Percentiles rank a stretch among this genome's conserved stretches.
These are phyloP conservation scores for Distichodus sexfasciatus DNA, from an alignment of 2,797 vertebrate genomes.

Conservation along the genomic window DNA sequence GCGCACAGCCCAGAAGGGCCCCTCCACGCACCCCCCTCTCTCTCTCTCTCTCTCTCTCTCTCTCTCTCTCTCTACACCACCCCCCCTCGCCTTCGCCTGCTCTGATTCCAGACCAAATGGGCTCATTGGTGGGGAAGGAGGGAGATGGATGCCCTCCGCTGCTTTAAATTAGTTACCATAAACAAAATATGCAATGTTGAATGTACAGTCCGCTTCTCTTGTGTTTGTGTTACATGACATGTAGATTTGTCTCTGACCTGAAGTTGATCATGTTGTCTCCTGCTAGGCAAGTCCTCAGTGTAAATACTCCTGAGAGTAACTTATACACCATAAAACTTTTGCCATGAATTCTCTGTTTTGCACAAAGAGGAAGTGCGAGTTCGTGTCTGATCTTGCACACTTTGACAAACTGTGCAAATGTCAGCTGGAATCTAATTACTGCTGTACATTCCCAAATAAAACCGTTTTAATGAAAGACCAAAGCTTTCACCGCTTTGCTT, in stretches of 20 bases:
- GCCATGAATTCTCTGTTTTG: background rate
- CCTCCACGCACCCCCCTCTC: background rate
- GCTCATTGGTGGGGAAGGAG: background rate
- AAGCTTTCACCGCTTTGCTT: background rate
- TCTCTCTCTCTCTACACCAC: background rate
- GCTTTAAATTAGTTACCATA: background rate
- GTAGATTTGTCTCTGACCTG: background rate
- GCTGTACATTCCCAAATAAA: slow-evolving; percentile 44
- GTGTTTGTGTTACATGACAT: background rate
- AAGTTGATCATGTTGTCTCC: background rate
- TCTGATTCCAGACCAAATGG: no score
- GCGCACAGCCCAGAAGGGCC: slow-evolving; percentile 20
- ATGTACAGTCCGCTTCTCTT: no score
- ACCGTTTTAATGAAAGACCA: slow-evolving; percentile 30
- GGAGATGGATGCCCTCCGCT: background rate
- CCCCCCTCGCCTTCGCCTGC: background rate
- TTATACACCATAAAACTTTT: background rate
- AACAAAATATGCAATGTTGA: no score
- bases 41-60: background rate
- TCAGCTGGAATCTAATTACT: slow-evolving; percentile 23
- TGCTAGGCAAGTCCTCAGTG: background rate
- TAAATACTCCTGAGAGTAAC: background rate
- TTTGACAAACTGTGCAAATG: slow-evolving; percentile 19
- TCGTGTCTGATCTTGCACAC: slow-evolving; percentile 24
- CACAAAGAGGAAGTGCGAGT: background rate